phyloP scores from a whole-genome alignment of 2,888 invertebrate species.

The Trichogramma dendrolimi region DNA sequence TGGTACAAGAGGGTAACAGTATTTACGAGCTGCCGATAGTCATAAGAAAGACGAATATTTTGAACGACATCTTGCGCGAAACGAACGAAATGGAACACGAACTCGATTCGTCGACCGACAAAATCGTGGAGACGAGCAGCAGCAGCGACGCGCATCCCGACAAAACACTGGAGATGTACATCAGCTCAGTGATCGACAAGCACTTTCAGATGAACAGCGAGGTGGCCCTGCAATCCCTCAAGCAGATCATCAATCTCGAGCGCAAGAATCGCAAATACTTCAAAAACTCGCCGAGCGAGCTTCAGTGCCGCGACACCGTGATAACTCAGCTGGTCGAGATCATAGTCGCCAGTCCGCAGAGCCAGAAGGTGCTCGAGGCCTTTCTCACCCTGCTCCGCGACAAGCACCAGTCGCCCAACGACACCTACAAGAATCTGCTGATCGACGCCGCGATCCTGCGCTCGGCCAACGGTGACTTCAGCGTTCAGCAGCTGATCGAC shows the following conservation, averaged over 20 bases:
- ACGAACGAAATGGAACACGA: too few relatives aligned
- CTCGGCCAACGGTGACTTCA: constrained; percentile 60
- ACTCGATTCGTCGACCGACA: too few relatives aligned
- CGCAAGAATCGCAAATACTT: constrained; percentile 33
- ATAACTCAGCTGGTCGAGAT: constrained; percentile 54
- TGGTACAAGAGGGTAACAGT: constrained; percentile 65
- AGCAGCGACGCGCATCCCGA: too few relatives aligned
- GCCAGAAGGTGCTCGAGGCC: constrained; percentile 49
- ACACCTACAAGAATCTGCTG: constrained; percentile 53
- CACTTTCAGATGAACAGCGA: constrained; percentile 53
- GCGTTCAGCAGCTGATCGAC: constrained; percentile 59
- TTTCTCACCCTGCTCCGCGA: constrained; percentile 49
- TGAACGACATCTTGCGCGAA: constrained; percentile 37
- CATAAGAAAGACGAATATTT: constrained; percentile 55
- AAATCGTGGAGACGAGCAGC: too few relatives aligned
- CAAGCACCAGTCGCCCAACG: constrained; percentile 39
- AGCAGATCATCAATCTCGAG: constrained; percentile 53
- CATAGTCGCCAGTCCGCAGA: constrained; percentile 50
- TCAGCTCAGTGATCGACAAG: constrained; percentile 24
- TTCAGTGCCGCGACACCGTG: constrained; percentile 40
- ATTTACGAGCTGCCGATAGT: constrained; percentile 68
- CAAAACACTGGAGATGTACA: too few relatives aligned
- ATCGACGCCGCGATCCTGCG: constrained; percentile 62
- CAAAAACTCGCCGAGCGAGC: constrained; percentile 14
- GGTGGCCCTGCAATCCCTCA: constrained; percentile 52